phyloP scores from a whole-genome alignment of 2,113 vertebrate species.

The Lipophrys pholis region DNA sequence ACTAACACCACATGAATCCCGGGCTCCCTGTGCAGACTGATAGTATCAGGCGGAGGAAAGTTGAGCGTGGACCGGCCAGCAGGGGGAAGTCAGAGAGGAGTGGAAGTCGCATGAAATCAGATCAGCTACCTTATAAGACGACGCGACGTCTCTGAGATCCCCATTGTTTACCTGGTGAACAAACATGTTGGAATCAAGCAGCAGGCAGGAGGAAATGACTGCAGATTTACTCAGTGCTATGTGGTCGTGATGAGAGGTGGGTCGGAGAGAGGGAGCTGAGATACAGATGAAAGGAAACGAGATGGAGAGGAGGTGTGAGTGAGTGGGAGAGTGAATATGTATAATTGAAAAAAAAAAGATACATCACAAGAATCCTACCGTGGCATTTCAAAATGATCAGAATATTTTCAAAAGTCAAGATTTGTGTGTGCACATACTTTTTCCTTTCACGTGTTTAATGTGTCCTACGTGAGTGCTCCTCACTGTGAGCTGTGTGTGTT shows the following conservation, averaged over 20 bases:
- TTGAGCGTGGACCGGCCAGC: not conserved
- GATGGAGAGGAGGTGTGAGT: slow-evolving; percentile 49
- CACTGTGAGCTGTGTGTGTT: not conserved
- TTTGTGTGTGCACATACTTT: slow-evolving; percentile 12
- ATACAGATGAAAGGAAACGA: slow-evolving; percentile 54
- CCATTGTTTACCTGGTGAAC: slow-evolving; percentile 29
- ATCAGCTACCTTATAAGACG: slow-evolving; percentile 29
- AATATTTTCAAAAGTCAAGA: slow-evolving; percentile 24
- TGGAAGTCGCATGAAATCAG: slow-evolving; percentile 48
- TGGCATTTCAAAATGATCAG: slow-evolving; percentile 44
- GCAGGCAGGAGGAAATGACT: slow-evolving; percentile 3
- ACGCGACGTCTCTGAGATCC: slow-evolving; percentile 3
- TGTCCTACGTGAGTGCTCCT: not conserved
- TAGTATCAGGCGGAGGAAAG: slow-evolving; percentile 57
- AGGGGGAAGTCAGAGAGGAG: slow-evolving; percentile 8
- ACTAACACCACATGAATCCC: slow-evolving; percentile 67
- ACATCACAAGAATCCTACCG: slow-evolving; percentile 44
- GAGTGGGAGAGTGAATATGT: slow-evolving; percentile 50
- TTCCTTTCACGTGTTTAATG: slow-evolving; percentile 11
- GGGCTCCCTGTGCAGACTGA: slow-evolving; percentile 14
- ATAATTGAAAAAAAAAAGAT: slow-evolving; percentile 47
- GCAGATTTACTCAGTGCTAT: slow-evolving; percentile 33
- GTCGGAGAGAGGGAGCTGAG: slow-evolving; percentile 34
- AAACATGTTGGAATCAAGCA: slow-evolving; percentile 5
- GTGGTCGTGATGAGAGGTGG: slow-evolving; percentile 25